These are phyloP conservation scores for Nebria ingens DNA, from an alignment of 1,140 invertebrate species.

Conservation along the genomic window DNA sequence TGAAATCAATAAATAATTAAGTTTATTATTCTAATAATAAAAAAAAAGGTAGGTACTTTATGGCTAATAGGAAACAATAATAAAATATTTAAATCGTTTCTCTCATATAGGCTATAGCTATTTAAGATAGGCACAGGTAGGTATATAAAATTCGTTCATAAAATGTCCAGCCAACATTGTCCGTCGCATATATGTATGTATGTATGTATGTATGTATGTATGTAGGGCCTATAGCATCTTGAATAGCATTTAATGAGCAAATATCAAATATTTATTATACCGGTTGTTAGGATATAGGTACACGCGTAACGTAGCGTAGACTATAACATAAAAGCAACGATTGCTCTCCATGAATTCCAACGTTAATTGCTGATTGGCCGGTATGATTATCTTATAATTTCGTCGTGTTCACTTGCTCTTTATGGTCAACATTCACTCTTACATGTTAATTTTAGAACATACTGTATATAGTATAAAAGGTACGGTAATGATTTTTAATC, in stretches of 20 bases:
- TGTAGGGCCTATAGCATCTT: neutral
- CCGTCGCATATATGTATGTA: neutral
- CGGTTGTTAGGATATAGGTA: neutral
- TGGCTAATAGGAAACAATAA: no score
- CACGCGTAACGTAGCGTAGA: neutral
- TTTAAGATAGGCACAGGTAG: neutral
- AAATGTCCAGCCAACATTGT: neutral
- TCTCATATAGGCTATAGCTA: no score
- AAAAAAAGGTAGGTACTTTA: no score
- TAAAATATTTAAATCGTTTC: no score
- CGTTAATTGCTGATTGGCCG: neutral
- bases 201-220: neutral
- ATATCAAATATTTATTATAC: conserved; percentile 1
- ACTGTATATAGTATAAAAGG: neutral
- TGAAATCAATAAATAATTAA: neutral
- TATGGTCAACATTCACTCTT: neutral
- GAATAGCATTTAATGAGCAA: neutral
- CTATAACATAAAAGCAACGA: neutral
- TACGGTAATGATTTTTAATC: neutral
- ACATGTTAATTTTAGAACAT: neutral
- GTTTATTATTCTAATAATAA: neutral
- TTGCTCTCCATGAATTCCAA: neutral
- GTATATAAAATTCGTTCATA: neutral
- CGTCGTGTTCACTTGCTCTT: neutral
- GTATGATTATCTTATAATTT: neutral